Base-by-base conservation (phyloP, 92 coral and sea anemone genomes). In the Epizoanthus ramosus region DNA sequence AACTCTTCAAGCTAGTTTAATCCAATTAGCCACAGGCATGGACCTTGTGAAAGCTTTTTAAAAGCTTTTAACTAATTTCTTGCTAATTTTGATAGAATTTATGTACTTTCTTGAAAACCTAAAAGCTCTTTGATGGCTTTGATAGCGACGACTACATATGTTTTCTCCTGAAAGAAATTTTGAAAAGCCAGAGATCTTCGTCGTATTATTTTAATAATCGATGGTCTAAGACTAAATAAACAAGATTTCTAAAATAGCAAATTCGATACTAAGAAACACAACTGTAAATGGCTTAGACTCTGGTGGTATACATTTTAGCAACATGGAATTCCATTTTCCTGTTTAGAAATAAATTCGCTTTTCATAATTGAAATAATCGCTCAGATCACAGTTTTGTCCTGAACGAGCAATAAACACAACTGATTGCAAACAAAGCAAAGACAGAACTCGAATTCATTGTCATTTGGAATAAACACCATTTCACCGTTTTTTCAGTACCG, bases 11-110 rank as follows among this genome's bases (percentile, higher is more conserved):
- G 19, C 39, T 33, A 15, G 53, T 8, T 31, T n/a, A 54, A 59
- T 60, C 57, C 53, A 61, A 24, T 61, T 61, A 60, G 58, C 28
- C 63, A 5, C 56, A 43, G 70, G 80, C 68, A 47, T 47, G 7
- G 13, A 9, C 2, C 2, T 59, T 8, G 17, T 75, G 13, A 75
- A 75, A n/a, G 45, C 56, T 52, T 72, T 52, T 31, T 58, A 24
- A 59, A 75, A 59, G 35, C 8, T 10, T 59, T n/a, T 37, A 64
- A 64, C n/a, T 14, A 24, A 35, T 41, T 47, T 10, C 43, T 21
- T 47, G 60, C 18, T 61, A 35, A 13, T 41, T 63, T 77, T 21
- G 58, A 77, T 43, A 41, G 39, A 61, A 61, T 41, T 9, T 50
- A 12, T 12, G 54, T 2, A 50, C 54, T 43, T 43, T 43, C 54